Base-by-base conservation (phyloP, 2,888 invertebrate species). In the Lomographa bimaculata region DNA sequence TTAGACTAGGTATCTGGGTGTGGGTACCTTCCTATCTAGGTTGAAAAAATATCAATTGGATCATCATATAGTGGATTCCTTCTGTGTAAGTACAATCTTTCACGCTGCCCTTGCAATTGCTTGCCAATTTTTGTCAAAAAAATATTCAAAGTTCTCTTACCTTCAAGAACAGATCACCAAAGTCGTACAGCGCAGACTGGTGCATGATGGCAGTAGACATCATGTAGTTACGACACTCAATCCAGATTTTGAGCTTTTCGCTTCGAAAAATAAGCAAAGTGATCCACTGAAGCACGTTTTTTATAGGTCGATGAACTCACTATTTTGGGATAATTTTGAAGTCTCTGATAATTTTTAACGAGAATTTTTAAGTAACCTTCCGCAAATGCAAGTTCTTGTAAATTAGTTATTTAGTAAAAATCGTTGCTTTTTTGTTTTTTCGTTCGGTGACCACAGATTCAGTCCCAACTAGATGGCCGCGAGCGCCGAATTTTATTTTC, bases 121-220 rank as follows among this genome's bases (percentile, higher is more conserved):
- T n/a, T n/a, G n/a, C n/a, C n/a, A n/a, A n/a, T n/a, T n/a, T n/a
- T n/a, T n/a, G n/a, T n/a, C n/a, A n/a, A n/a, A n/a, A n/a, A n/a
- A n/a, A n/a, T n/a, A n/a, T n/a, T n/a, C n/a, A n/a, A n/a, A n/a
- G n/a, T n/a, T n/a, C n/a, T n/a, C 81, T 84, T 91, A 93, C 93
- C 93, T 93, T 93, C 79, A 93, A 90, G 69, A 93, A 89, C 83
- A 92, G 91, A 82, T 94, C 94, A 90, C 92, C 92, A 90, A 94
- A 93, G 71, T 94, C 94, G 89, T 93, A 94, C 90, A 93, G 91
- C 74, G 93, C 91, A 85, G 92, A 91, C 86, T 91, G 92, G 85
- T 92, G 92, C 94, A 94, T 94, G 83, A 94, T 93, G 80, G 93
- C 94, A 64, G 94, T 93, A 87, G 94, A 94, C 94, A 94, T 94